These are phyloP conservation scores for Rhinogobius similis DNA, from an alignment of 2,113 vertebrate species.

Conservation along the genomic window DNA sequence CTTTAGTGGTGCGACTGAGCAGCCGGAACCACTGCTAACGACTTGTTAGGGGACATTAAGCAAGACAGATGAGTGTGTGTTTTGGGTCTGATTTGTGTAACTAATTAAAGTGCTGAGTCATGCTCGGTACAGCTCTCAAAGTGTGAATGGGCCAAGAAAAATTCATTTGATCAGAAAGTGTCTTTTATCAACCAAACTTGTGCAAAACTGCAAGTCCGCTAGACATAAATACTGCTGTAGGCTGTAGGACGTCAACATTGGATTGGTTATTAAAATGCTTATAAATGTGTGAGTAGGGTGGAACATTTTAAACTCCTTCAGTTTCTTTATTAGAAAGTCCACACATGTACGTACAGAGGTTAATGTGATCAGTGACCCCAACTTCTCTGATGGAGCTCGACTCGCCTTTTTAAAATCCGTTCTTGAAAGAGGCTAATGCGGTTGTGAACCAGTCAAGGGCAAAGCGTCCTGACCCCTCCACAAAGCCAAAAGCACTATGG, in stretches of 20 bases:
- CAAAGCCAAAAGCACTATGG: neutral
- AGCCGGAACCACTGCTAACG: constrained; percentile 1
- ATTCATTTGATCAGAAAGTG: neutral
- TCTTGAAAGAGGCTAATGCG: constrained; percentile 2
- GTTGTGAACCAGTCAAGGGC: constrained; percentile 7
- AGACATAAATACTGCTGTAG: neutral
- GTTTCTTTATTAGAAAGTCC: neutral
- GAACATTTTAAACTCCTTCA: neutral
- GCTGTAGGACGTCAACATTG: neutral
- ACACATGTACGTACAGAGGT: neutral
- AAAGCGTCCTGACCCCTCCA: constrained; percentile 3
- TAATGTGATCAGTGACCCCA: constrained; percentile 10
- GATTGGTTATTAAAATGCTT: neutral
- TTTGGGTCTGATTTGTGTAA: constrained; percentile 11
- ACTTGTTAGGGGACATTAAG: constrained; percentile 11
- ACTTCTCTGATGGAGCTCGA: neutral
- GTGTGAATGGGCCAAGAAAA: neutral
- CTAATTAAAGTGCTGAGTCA: constrained; percentile 9
- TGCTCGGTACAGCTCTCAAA: constrained; percentile 4
- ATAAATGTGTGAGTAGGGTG: neutral
- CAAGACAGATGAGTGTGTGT: constrained; percentile 11
- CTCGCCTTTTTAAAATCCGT: neutral
- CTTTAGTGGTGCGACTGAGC: neutral
- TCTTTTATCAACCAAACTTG: neutral
- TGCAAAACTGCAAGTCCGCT: neutral